These are phyloP conservation scores for Hydra vulgaris DNA, from an alignment of 30 jellyfish, hydroid and myxozoan genomes.

Conservation along the genomic window DNA sequence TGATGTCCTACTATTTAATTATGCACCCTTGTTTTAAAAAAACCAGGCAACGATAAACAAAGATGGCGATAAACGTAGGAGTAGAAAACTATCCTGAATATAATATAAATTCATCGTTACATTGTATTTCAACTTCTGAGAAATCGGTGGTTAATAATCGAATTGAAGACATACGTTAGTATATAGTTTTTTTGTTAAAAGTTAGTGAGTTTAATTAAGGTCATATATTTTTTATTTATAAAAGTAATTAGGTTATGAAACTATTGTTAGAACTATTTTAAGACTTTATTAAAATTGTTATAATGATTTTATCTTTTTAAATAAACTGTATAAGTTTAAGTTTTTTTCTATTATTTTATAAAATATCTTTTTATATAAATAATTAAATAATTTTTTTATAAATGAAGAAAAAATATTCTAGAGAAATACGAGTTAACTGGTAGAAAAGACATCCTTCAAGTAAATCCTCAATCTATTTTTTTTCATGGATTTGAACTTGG, in stretches of 20 bases:
- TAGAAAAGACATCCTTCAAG: not conserved
- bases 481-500: not conserved
- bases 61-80: not conserved
- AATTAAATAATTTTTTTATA: too few species aligned
- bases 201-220: not conserved
- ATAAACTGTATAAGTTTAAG: too few species aligned
- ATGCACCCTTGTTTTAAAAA: not conserved
- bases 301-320: too few species aligned
- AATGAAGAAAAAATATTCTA: not conserved
- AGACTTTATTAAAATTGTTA: too few species aligned
- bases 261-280: too few species aligned
- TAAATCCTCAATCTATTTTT: not conserved
- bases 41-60: not conserved
- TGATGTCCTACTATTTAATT: too few species aligned
- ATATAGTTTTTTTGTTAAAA: not conserved
- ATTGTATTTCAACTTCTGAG: not conserved
- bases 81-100: not conserved
- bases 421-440: not conserved
- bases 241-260: too few species aligned
- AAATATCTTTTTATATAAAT: too few species aligned
- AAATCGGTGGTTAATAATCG: not conserved
- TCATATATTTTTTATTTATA: too few species aligned
- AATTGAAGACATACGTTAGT: not conserved
- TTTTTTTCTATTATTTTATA: too few species aligned
- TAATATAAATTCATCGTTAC: not conserved